These are phyloP conservation scores for Crotalus viridis DNA, from an alignment of 2,113 vertebrate species.

Conservation along the genomic window DNA sequence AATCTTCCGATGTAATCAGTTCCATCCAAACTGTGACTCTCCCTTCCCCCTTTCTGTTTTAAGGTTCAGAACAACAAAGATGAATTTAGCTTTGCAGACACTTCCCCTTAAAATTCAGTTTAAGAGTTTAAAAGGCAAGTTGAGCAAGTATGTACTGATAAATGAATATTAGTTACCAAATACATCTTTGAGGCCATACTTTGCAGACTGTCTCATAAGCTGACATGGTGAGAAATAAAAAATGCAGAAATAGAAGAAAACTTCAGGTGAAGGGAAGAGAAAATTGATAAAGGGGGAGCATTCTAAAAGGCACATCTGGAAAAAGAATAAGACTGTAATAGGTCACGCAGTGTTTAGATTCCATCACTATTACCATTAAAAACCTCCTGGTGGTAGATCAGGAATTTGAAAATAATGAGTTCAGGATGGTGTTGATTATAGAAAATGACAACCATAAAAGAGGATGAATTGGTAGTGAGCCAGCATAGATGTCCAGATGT, in stretches of 20 bases:
- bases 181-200: background rate
- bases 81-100: background rate
- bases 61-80: background rate
- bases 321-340: background rate
- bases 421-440: background rate
- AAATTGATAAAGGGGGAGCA: rapidly evolving
- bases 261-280: background rate
- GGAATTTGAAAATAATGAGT: background rate
- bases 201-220: background rate
- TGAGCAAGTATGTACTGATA: background rate
- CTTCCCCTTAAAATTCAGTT: background rate
- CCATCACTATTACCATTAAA: background rate
- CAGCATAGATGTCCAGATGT: background rate
- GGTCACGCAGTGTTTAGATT: background rate
- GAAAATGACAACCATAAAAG: background rate
- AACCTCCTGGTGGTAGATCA: background rate
- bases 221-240: background rate
- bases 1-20: background rate
- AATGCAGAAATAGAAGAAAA: background rate
- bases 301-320: background rate
- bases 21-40: background rate
- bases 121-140: background rate
- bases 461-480: background rate
- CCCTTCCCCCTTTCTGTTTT: background rate
- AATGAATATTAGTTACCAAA: conserved; percentile 17